These are phyloP conservation scores for Agonopterix heracliana DNA, from an alignment of 2,888 invertebrate genomes.

Conservation along the genomic window DNA sequence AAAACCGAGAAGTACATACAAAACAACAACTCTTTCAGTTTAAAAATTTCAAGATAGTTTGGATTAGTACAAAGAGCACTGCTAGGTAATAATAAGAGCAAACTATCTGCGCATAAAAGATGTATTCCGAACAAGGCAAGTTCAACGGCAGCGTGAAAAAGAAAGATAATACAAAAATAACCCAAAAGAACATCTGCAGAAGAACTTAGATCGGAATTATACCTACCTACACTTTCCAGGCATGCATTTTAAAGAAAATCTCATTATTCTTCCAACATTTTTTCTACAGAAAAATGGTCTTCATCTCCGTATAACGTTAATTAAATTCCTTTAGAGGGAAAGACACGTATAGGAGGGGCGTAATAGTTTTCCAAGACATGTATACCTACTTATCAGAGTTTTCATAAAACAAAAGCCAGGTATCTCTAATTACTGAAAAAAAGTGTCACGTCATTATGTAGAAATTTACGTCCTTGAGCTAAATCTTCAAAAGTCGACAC, in stretches of 20 bases:
- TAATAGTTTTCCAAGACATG: neutral
- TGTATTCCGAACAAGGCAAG: no score
- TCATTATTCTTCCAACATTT: conserved; percentile 22
- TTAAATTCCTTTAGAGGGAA: conserved; percentile 39
- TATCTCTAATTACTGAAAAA: no score
- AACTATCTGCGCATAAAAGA: neutral
- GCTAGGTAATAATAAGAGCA: conserved; percentile 10
- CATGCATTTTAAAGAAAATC: conserved; percentile 17
- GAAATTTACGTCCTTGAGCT: neutral
- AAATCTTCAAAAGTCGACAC: conserved; percentile 6
- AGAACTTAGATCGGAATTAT: no score
- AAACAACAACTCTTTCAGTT: neutral
- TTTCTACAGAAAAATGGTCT: conserved; percentile 32
- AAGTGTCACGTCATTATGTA: no score
- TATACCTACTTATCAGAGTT: no score
- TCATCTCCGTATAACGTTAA: conserved; percentile 32
- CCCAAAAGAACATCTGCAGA: no score
- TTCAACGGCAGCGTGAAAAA: no score
- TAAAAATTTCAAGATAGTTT: conserved; percentile 5
- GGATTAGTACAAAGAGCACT: conserved; percentile 34
- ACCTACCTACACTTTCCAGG: conserved; percentile 3
- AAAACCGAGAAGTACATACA: no score
- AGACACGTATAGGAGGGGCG: neutral
- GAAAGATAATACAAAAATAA: no score
- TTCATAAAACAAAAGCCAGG: no score